phyloP scores from a whole-genome alignment of 2,797 vertebrate species.

The Chelmon rostratus region DNA sequence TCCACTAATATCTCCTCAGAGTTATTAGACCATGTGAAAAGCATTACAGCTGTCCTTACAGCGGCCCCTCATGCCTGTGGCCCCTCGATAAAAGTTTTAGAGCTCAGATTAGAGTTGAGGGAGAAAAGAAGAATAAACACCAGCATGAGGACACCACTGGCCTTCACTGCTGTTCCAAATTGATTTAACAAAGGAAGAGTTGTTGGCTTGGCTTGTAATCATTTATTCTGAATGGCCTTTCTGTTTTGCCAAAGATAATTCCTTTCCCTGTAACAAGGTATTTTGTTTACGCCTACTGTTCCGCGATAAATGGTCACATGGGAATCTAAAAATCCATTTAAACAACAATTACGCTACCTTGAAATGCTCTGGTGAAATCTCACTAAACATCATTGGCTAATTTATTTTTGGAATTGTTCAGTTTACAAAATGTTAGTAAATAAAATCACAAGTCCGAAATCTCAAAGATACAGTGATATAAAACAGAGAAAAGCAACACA shows the following conservation, averaged over 20 bases:
- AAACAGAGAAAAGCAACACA: no score
- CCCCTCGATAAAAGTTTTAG: slow-evolving; percentile 52
- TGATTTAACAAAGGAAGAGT: slow-evolving; percentile 51
- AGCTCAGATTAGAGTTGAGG: slow-evolving; percentile 33
- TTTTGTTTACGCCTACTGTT: slow-evolving; percentile 34
- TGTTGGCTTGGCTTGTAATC: slow-evolving; percentile 29
- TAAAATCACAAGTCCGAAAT: neutral
- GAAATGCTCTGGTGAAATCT: slow-evolving; percentile 10
- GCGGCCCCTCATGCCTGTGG: slow-evolving; percentile 33
- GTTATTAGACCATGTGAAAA: slow-evolving; percentile 70
- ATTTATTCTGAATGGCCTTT: slow-evolving; percentile 48
- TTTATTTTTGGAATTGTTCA: slow-evolving; percentile 2
- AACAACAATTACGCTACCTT: slow-evolving; percentile 4
- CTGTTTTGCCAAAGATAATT: slow-evolving; percentile 38
- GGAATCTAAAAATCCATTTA: slow-evolving; percentile 37
- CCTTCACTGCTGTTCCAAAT: slow-evolving; percentile 39
- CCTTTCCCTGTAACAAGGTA: slow-evolving; percentile 18
- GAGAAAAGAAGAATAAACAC: slow-evolving; percentile 40
- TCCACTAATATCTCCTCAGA: slow-evolving; percentile 58
- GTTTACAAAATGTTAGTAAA: neutral
- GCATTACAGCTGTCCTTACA: slow-evolving; percentile 54
- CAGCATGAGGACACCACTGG: slow-evolving; percentile 10
- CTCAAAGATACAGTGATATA: neutral
- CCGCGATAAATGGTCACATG: slow-evolving; percentile 17
- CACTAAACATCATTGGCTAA: slow-evolving; percentile 19